A percentile compares a stretch with the other conserved stretches of the same genome.
Evolutionary conservation across 2,888 invertebrate genomes (phyloP).

Genomic region (Platynereis dumerilii): DNA sequence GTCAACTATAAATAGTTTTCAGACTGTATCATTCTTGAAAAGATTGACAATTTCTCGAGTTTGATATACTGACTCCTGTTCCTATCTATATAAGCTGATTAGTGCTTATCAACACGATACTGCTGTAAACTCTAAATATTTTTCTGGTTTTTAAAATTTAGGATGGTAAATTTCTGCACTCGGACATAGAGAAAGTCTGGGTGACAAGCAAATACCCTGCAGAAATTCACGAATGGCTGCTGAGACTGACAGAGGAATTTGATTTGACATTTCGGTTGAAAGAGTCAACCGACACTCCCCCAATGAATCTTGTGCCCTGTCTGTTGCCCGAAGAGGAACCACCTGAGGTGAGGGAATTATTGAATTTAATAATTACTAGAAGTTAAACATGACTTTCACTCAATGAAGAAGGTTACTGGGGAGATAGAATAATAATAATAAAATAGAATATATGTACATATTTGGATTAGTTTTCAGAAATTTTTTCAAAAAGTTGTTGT

Average conservation of each 20-base stretch:
- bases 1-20: background rate
- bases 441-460: no score
- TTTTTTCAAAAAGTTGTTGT: no score
- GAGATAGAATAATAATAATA: no score
- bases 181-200: conserved; percentile 55
- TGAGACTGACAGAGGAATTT: conserved; percentile 62
- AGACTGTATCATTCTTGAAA: no score
- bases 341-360: conserved; percentile 14
- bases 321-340: conserved; percentile 58
- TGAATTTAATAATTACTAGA: background rate
- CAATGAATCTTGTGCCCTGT: conserved; percentile 60
- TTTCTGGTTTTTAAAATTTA: conserved; percentile 12
- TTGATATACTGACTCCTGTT: background rate
- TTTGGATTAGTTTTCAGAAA: no score
- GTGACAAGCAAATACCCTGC: conserved; percentile 43
- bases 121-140: no score
- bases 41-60: background rate
- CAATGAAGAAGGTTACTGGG: no score
- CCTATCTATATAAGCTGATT: background rate
- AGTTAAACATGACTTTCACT: no score
- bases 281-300: background rate
- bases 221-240: conserved; percentile 56
- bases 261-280: conserved; percentile 59
- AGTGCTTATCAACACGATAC: no score
- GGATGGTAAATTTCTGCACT: conserved; percentile 52